Base-by-base conservation (phyloP, 2,113 vertebrate genomes). In the Cavia aperea region DNA sequence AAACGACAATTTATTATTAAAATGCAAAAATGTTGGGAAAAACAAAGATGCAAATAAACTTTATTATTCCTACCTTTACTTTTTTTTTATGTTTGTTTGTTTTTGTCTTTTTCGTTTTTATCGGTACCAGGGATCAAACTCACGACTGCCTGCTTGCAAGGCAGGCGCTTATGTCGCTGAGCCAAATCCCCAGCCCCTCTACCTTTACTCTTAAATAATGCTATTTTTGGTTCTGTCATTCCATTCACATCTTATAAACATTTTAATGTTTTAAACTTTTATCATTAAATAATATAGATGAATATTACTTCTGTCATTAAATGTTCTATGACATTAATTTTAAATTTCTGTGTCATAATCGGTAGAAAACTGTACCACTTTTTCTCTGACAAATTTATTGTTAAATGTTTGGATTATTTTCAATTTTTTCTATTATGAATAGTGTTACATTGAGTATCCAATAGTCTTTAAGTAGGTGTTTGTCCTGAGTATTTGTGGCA, bases 1-100 rank as follows among this genome's bases (percentile, higher is more conserved):
- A 65, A 65, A 65, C 29, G n/a, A n/a, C 5, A 75, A 46, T 7
- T 46, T 13, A 73, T 46, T 43, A 31, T 43, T 79, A 81, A 73
- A 81, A 93, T 81, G 39, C 85, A 70, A 60, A 68, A 94, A 68
- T 36, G 79, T 92, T 86, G n/a, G 66, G 75, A 72, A 65, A 9
- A 51, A 87, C 46, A 91, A 84, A 79, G 43, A 86, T 93, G 24
- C 68, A 95, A 92, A 73, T 75, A 92, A 82, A 90, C 85, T 81
- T 65, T 56, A 49, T 14, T 92, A 94, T 95, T 86, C 10, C 21
- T 88, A 39, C 31, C 26, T 49, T 90, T 49, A 85, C 24, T 51
- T 39, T 78, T n/a, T 39, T 39, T 39, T 39, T 2, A 39, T 39
- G 39, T 39, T 39, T 39, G 39, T 39, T 39, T 39, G 39, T 39